These are phyloP conservation scores for Grammomys dolichurus DNA, from an alignment of 2,113 vertebrate species.

Conservation along the genomic window DNA sequence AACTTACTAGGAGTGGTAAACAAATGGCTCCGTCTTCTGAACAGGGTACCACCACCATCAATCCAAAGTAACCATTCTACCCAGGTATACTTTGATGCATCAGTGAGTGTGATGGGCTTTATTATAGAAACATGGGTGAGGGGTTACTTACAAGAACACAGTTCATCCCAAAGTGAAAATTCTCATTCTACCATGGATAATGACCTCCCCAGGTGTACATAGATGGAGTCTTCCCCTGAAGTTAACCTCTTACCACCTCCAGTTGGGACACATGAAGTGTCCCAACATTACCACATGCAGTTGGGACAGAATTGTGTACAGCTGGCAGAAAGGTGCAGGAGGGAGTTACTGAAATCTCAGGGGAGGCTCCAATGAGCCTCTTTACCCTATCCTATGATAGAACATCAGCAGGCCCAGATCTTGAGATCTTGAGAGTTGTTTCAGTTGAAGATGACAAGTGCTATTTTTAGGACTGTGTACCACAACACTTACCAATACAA, in stretches of 20 bases:
- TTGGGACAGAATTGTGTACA: neutral
- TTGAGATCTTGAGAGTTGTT: neutral
- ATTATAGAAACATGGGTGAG: neutral
- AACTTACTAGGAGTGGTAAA: neutral
- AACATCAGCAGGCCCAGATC: neutral
- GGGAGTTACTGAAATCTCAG: neutral
- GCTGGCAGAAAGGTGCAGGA: neutral
- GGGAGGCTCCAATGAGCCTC: neutral
- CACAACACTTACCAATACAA: neutral
- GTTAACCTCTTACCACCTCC: neutral
- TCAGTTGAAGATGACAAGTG: neutral
- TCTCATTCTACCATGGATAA: neutral
- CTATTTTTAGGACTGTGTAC: neutral
- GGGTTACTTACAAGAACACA: neutral
- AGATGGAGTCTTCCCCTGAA: neutral
- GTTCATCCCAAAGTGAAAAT: neutral
- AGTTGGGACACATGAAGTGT: neutral
- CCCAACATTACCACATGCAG: neutral
- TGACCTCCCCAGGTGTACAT: too few relatives aligned
- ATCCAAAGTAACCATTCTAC: neutral
- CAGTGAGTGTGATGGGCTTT: neutral
- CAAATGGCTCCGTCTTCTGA: neutral
- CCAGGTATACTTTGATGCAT: neutral
- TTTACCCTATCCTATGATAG: neutral
- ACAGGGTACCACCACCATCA: neutral